Conservation (phyloP, 2,113 vertebrate genomes). For the Montifringilla adamsi region DNA sequence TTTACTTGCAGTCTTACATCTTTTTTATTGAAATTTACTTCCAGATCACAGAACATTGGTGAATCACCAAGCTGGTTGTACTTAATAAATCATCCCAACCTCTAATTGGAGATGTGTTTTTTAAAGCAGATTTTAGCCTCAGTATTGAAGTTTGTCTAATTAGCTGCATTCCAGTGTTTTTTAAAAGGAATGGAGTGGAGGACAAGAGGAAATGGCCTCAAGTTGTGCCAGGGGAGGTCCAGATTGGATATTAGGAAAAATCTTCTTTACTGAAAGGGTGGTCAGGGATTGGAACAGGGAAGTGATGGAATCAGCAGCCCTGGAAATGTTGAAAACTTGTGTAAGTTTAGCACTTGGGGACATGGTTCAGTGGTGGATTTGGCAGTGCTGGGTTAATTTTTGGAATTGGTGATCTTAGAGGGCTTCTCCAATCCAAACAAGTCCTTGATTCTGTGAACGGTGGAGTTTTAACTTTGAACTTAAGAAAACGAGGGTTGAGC, state of each 20-base stretch:
- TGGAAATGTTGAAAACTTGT: neutral
- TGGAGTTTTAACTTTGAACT: neutral
- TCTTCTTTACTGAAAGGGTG: neutral
- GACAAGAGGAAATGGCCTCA: neutral
- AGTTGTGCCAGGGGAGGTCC: neutral
- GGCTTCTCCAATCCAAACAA: neutral
- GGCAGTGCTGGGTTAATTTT: neutral
- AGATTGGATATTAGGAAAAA: neutral
- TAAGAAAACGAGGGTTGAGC: neutral
- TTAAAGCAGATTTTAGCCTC: neutral
- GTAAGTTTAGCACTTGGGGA: neutral
- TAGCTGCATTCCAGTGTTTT: neutral
- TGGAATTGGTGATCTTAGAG: neutral
- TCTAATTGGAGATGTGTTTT: neutral
- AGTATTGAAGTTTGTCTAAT: neutral
- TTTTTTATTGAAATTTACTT: neutral
- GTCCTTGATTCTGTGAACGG: neutral
- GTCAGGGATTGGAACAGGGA: neutral
- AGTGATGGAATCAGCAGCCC: neutral
- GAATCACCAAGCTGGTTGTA: neutral
- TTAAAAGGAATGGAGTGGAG: neutral
- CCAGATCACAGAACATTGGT: neutral
- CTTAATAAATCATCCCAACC: neutral
- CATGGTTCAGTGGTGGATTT: neutral
- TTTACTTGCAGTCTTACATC: neutral